Evolutionary conservation across 2,113 vertebrate species (phyloP).

Genomic region (Burhinus oedicnemus): DNA sequence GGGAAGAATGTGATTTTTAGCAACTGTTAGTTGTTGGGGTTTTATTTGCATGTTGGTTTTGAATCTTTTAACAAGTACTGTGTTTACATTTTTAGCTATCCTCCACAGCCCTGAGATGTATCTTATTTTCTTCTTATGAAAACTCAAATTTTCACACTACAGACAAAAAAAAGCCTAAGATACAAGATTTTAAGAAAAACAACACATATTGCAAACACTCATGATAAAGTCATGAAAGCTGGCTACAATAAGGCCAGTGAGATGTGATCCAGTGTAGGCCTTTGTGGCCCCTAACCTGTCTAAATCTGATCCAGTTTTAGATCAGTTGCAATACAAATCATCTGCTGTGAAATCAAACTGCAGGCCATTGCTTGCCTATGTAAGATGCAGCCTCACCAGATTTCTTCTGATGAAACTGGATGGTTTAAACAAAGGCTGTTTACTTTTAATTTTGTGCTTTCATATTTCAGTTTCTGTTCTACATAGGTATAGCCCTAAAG

Average conservation of each 20-base stretch:
- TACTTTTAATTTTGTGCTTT: not conserved
- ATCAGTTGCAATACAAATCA: not conserved
- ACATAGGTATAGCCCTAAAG: not conserved
- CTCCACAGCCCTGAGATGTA: not conserved
- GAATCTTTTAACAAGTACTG: not conserved
- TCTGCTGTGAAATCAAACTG: not conserved
- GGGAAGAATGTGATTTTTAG: not conserved
- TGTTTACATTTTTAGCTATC: not conserved
- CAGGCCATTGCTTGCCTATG: not conserved
- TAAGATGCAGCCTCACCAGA: not conserved
- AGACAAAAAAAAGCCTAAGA: not conserved
- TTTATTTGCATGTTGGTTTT: not conserved
- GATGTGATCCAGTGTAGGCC: not conserved
- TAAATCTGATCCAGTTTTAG: not conserved
- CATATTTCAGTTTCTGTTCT: not conserved
- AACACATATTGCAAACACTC: not conserved
- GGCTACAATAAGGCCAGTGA: not conserved
- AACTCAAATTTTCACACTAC: not conserved
- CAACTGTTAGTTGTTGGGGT: not conserved
- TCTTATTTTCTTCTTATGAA: not conserved
- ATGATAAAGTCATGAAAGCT: not conserved
- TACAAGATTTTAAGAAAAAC: not conserved
- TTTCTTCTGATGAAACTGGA: not conserved
- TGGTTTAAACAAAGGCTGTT: not conserved
- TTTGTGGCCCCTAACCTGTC: not conserved